phyloP scores from a whole-genome alignment of 2,113 vertebrate genomes.

The Heterotis niloticus region DNA sequence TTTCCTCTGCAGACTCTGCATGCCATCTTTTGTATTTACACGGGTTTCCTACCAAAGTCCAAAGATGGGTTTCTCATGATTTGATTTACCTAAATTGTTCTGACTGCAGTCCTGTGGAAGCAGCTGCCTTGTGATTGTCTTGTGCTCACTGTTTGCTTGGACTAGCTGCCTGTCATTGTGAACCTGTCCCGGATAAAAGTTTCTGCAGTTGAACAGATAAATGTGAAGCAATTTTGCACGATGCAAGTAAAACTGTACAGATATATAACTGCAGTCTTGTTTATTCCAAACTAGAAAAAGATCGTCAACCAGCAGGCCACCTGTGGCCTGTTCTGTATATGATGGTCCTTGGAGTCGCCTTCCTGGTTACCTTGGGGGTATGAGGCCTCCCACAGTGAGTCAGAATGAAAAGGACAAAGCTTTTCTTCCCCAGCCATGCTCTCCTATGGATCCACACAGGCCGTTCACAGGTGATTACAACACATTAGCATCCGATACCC shows the following conservation, averaged over 20 bases:
- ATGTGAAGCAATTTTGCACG: not conserved
- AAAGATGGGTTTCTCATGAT: too few relatives aligned
- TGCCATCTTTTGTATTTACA: too few relatives aligned
- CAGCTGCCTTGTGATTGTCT: too few relatives aligned
- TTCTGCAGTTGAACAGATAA: too few relatives aligned
- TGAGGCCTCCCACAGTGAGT: not conserved
- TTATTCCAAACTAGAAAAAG: not conserved
- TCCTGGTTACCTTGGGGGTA: not conserved
- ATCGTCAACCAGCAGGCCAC: not conserved
- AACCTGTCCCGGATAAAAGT: too few relatives aligned
- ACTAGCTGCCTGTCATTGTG: too few relatives aligned
- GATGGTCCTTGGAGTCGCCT: not conserved
- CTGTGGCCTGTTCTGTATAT: slow-evolving; percentile 1
- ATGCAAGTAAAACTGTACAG: not conserved
- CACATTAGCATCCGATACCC: slow-evolving; percentile 29
- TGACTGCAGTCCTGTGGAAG: too few relatives aligned
- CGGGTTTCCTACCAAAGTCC: too few relatives aligned
- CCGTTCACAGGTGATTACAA: slow-evolving; percentile 10
- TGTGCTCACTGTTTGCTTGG: too few relatives aligned
- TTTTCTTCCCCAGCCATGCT: slow-evolving; percentile 2
- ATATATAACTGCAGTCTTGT: not conserved
- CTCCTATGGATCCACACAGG: slow-evolving; percentile 19
- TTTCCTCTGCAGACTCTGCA: too few relatives aligned
- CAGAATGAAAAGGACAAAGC: slow-evolving; percentile 19
- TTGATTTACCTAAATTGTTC: too few relatives aligned